Base-by-base conservation (phyloP, 92 coral and sea anemone species). In the Palythoa caribaeorum region DNA sequence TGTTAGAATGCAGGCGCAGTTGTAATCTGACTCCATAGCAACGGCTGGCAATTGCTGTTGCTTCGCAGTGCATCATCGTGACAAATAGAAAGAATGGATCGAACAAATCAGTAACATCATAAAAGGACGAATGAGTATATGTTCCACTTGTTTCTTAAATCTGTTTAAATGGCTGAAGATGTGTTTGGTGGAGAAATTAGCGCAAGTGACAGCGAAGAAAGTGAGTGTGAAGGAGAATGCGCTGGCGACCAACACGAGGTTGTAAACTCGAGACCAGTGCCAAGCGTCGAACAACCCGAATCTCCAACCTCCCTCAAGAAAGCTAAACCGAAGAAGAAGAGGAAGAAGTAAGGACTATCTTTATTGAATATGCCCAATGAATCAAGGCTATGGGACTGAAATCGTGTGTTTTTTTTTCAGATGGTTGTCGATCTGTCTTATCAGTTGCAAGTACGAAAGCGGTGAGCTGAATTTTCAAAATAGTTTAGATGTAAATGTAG, bases 401-500 rank as follows among this genome's bases (percentile, higher is more conserved):
- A 9, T 20, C 62, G 17, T 50, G 20, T 69, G 38, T 54, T 16
- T 84, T 7, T 28, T 48, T 53, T 53, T 38, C 73, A 97, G 99
- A 88, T 97, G 99, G 96, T 91, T 97, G 83, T 92, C 94, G 62
- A 93, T 91, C 15, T 95, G 98, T 90, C 90, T 97, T 73, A 91
- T 96, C 38, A 97, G 88, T 83, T 97, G 99, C 91, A 97, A 97
- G 87, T 97, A 97, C 62, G 99, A 97, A 69, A 94, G 98, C 91
- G 99, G 99, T 97, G 37, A 54, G 40, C 19, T 48, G 14, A 54
- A 63, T 63, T 63, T 63, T 63, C 20, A 9, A n/a, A 63, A 63
- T 63, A 63, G 19, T 21, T 63, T 19, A 59, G 16, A 17, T 17
- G 8, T 63, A 2, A 17, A 63, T 63, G 1, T n/a, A 63, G 21